Evolutionary conservation across 1,140 invertebrate genomes (phyloP), one percentile per base, ranked within the genome.

Genomic region (Drosophila carrolli): DNA sequence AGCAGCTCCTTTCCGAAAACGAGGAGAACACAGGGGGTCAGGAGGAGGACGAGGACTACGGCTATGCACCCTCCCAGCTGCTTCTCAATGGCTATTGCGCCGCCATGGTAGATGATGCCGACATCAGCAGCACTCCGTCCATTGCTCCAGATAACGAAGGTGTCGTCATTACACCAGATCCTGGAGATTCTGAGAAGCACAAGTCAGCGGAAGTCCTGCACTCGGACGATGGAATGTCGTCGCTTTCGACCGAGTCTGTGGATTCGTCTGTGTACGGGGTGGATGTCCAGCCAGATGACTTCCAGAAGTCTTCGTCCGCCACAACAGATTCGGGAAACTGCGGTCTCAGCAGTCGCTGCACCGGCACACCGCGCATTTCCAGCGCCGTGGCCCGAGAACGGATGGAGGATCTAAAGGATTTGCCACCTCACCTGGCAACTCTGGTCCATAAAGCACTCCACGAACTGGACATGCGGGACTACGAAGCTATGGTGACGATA

Each of bases 11-110:
- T 1, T 86, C 74, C 13, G 77, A 80, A 2, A 76, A 82, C 41
- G 79, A 81, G 0, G 84, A 89, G 10, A 48, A 48, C 11, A 35
- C 35, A 1, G 46, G 44, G 32, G 57, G 13, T 8, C 67, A 84
- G 10, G 70, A 79, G 7, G 80, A 67, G 1, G 63, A 73, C 1
- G 85, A 72, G 16, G 85, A 85, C 0, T 75, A 79, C 16, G 86
- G 88, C 6, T 93, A 92, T 56, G 94, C 94, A n/a, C 94, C 94
- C 35, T 94, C 94, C 2, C 92, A 93, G 43, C 92, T 93, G 58
- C 92, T 95, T 4, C 90, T 95, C 3, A 93, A 94, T 75, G 94
- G 94, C 5, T 94, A 95, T 75, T 92, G 92, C 44, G 90, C 92
- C 37, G 90, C 93, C 7, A 93, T 93, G 67, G 93, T 94, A 19